Evolutionary conservation across 2,113 vertebrate genomes (phyloP), one percentile per base, ranked within the genome.

Genomic region (Pachycephala philippinensis): DNA sequence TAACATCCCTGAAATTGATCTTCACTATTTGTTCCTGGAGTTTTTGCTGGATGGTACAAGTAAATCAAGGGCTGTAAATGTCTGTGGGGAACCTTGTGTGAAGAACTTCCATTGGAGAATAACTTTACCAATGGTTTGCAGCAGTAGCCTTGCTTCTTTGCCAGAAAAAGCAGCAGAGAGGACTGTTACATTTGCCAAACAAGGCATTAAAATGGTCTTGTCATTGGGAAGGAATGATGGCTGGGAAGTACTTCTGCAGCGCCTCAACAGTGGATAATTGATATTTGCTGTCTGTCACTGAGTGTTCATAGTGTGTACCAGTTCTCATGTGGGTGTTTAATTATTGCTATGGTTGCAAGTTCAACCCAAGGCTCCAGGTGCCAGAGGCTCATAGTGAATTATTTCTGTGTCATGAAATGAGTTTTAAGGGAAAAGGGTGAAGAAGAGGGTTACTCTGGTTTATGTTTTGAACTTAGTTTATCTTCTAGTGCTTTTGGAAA

Each of bases 191-290:
- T 82, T 85, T 7, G 6, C 57, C 37, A 57, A 69, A 52, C 2
- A 21, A 79, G 31, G 11, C 2, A 1, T 78, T 75, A n/a, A 19
- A 0, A 0, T n/a, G 3, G 0, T 53, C 64, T 75, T 50, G n/a
- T 57, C 45, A 19, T 28, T 2, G 4, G 19, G 22, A 80, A 61
- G 64, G 66, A 70, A 19, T 39, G 39, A 18, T 21, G 27, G 7
- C 53, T 22, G 9, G 28, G 45, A 94, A 81, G 13, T 75, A 12
- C 15, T 76, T 85, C 37, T 76, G 30, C n/a, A 57, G 22, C 31
- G 24, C 26, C 28, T 86, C 39, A 47, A 3, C 37, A 37, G 40
- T 28, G 0, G 15, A 30, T 69, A 61, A 80, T 49, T 2, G 2
- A 31, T 71, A 87, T 93, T 87, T 86, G 24, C 54, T 64, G 8